A percentile compares a stretch with the other conserved stretches of the same genome.
Evolutionary conservation across 1,140 invertebrate species (phyloP).

Genomic region (Arion vulgaris): DNA sequence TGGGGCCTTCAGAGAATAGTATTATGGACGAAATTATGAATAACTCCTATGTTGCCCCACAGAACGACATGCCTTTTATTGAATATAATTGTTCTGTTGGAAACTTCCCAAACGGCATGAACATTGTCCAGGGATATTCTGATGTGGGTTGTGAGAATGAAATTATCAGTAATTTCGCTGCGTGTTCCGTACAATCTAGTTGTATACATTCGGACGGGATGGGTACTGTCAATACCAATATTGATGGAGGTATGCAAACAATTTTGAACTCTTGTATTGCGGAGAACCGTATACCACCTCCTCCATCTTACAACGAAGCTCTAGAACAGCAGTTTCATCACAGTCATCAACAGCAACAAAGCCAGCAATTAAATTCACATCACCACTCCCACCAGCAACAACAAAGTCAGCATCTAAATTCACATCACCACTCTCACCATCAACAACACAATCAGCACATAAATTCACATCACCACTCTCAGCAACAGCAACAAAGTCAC

Average conservation of each 20-base stretch:
- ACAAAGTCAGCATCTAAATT: not conserved
- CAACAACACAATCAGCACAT: not conserved
- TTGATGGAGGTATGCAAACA: slow-evolving; percentile 21
- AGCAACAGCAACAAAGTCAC: too few relatives aligned
- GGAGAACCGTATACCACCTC: slow-evolving; percentile 55
- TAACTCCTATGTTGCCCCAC: slow-evolving; percentile 64
- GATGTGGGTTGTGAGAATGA: not conserved
- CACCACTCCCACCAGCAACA: too few relatives aligned
- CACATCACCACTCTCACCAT: slow-evolving; percentile 1
- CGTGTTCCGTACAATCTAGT: not conserved
- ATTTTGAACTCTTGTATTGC: slow-evolving; percentile 42
- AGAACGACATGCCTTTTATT: slow-evolving; percentile 62
- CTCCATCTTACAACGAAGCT: slow-evolving; percentile 68
- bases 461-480: too few relatives aligned
- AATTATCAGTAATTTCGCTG: not conserved
- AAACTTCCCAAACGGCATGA: slow-evolving; percentile 10
- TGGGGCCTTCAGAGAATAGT: slow-evolving; percentile 58
- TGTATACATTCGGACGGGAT: not conserved
- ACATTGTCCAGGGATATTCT: not conserved
- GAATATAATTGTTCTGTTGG: slow-evolving; percentile 52
- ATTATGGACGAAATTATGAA: slow-evolving; percentile 62
- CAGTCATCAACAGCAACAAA: slow-evolving; percentile 13
- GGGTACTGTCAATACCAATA: slow-evolving; percentile 27
- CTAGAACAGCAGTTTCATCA: slow-evolving; percentile 55
- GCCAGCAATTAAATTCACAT: not conserved